phyloP scores from a whole-genome alignment of 2,797 vertebrate species.

The Crocodylus rhombifer region DNA sequence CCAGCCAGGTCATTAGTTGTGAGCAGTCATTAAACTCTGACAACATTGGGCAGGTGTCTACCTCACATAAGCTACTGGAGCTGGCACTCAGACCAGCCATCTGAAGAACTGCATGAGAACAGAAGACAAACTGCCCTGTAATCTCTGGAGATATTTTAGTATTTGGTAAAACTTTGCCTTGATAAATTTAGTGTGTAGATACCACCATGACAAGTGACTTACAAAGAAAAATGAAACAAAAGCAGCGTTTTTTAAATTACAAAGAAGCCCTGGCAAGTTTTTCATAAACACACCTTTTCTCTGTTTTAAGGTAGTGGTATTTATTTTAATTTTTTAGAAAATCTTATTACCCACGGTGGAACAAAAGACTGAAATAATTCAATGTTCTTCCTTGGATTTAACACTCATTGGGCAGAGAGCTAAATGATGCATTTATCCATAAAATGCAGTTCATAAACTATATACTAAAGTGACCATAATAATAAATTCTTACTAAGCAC shows the following conservation, averaged over 20 bases:
- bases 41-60: rapidly evolving
- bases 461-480: neutral
- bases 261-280: neutral
- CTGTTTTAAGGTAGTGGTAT: neutral
- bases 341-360: neutral
- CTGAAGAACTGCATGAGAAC: neutral
- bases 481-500: no score
- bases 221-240: neutral
- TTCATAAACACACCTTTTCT: rapidly evolving
- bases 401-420: neutral
- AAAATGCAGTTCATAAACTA: neutral
- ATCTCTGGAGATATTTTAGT: neutral
- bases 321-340: neutral
- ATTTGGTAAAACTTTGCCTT: neutral
- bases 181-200: neutral
- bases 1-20: neutral
- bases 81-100: neutral
- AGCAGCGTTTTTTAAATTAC: neutral
- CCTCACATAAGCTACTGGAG: neutral
- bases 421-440: neutral
- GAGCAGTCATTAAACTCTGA: neutral
- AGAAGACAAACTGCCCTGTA: neutral
- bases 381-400: neutral
- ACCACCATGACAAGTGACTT: neutral
- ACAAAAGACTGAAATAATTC: neutral